phyloP scores from a whole-genome alignment of 2,888 invertebrate species.

The Atherix ibis region DNA sequence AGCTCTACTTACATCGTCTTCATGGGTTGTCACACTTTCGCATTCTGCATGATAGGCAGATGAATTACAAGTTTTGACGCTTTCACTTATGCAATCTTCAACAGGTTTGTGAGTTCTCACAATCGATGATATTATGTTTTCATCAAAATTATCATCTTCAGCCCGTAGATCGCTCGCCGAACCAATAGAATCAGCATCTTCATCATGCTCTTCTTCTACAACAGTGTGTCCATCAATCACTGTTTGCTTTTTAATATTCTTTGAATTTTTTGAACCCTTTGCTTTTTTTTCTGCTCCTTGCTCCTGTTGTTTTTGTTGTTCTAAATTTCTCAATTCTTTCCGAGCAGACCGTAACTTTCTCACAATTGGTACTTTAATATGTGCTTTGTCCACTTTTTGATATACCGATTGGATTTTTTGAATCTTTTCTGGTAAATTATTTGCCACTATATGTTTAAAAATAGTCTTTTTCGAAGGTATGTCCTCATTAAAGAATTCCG shows the following conservation, averaged over 20 bases:
- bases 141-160: slow-evolving; percentile 35
- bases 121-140: slow-evolving; percentile 25
- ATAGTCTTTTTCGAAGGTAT: slow-evolving; percentile 24
- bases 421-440: slow-evolving; percentile 38
- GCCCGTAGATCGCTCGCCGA: slow-evolving; percentile 53
- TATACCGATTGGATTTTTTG: slow-evolving; percentile 36
- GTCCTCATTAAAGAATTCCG: slow-evolving; percentile 31
- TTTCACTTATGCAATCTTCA: slow-evolving; percentile 43
- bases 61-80: slow-evolving; percentile 48
- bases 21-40: slow-evolving; percentile 48
- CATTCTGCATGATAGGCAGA: slow-evolving; percentile 58
- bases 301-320: background rate
- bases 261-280: too few relatives aligned
- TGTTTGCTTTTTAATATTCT: slow-evolving; percentile 12
- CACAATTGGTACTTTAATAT: slow-evolving; percentile 28
- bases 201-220: slow-evolving; percentile 21
- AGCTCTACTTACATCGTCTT: slow-evolving; percentile 40
- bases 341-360: slow-evolving; percentile 34
- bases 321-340: slow-evolving; percentile 18
- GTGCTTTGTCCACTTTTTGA: slow-evolving; percentile 36
- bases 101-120: slow-evolving; percentile 10
- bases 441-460: slow-evolving; percentile 33
- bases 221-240: slow-evolving; percentile 15
- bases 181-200: slow-evolving; percentile 52
- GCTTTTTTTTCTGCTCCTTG: slow-evolving; percentile 9